These are phyloP conservation scores for Holcopasites calliopsidis DNA, from an alignment of 1,140 invertebrate species.

Conservation along the genomic window DNA sequence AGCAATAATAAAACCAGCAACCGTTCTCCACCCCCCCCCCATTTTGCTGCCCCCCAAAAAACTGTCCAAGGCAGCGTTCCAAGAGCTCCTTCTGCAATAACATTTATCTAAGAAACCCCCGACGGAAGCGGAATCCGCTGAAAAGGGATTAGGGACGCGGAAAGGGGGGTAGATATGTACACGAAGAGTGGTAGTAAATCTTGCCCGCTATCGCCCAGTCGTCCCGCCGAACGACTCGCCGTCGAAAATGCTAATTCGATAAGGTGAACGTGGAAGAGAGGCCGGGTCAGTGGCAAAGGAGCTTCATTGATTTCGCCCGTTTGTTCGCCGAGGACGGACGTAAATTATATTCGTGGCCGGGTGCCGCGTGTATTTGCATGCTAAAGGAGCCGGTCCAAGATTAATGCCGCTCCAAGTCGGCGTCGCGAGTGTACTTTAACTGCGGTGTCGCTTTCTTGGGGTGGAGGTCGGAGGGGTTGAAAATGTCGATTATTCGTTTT, in stretches of 20 bases:
- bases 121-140: not conserved
- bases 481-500: too few relatives aligned
- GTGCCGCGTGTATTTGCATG: conserved; percentile 34
- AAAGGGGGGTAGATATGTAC: too few relatives aligned
- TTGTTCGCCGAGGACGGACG: conserved; percentile 35
- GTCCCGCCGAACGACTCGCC: not conserved
- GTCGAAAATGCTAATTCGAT: conserved; percentile 42
- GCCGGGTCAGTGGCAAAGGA: conserved; percentile 2
- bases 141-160: not conserved
- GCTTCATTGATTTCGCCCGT: conserved; percentile 42
- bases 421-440: too few relatives aligned
- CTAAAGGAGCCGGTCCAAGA: conserved; percentile 35
- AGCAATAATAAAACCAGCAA: not conserved
- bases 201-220: conserved; percentile 6
- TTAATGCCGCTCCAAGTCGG: conserved; percentile 13
- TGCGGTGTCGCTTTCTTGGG: too few relatives aligned
- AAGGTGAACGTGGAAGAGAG: conserved; percentile 21
- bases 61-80: not conserved
- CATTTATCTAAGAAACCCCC: not conserved
- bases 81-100: not conserved
- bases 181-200: conserved; percentile 3
- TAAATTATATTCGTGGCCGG: conserved; percentile 43
- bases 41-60: not conserved
- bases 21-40: too few relatives aligned
- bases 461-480: too few relatives aligned